These are phyloP conservation scores for Phyllostomus discolor DNA, from an alignment of 2,113 vertebrate species.

Conservation along the genomic window DNA sequence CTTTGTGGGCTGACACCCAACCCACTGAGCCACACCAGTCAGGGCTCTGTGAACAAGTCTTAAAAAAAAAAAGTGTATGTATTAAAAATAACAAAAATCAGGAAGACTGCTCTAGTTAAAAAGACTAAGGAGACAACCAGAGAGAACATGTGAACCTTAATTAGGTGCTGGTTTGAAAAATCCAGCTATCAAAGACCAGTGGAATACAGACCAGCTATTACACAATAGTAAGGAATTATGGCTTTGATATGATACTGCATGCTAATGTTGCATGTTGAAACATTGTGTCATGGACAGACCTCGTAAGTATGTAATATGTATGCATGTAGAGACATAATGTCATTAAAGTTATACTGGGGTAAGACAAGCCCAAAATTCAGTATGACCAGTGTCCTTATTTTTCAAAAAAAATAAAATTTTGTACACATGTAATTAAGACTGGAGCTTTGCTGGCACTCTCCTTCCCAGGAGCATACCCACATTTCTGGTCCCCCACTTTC, in stretches of 20 bases:
- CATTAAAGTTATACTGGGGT: background rate
- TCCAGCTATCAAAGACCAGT: background rate
- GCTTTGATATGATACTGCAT: too few relatives aligned
- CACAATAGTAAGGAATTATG: background rate
- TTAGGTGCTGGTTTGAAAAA: background rate
- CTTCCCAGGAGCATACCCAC: too few relatives aligned
- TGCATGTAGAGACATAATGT: too few relatives aligned
- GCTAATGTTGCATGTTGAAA: too few relatives aligned
- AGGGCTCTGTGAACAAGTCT: background rate
- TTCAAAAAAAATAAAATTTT: background rate
- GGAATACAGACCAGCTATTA: background rate
- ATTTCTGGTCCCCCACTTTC: too few relatives aligned
- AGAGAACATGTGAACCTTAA: background rate
- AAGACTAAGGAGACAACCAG: background rate
- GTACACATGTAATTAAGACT: background rate
- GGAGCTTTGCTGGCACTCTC: too few relatives aligned
- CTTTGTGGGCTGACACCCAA: too few relatives aligned
- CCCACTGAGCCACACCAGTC: too few relatives aligned
- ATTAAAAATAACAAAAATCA: background rate
- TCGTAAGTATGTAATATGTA: too few relatives aligned
- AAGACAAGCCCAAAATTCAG: background rate
- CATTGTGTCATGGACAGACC: too few relatives aligned
- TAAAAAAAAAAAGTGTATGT: background rate
- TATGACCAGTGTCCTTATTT: background rate
- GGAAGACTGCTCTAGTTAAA: background rate